Percentiles rank a stretch among this genome's conserved stretches.
Evolutionary conservation across 2,797 vertebrate genomes (phyloP).

Genomic region (Anguilla obscura): DNA sequence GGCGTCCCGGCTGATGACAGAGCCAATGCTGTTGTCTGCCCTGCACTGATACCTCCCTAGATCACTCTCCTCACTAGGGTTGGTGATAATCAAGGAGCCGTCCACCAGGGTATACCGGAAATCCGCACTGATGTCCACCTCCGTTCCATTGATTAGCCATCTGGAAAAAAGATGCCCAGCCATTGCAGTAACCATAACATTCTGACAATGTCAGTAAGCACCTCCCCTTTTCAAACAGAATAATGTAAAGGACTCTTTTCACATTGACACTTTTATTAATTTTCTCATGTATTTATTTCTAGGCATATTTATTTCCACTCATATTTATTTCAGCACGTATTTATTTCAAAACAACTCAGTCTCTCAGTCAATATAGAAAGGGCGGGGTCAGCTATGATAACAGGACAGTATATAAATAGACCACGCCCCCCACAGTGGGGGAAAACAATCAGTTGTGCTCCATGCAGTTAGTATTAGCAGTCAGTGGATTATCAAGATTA

Average conservation of each 20-base stretch:
- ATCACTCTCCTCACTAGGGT: slow-evolving; percentile 81
- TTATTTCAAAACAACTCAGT: too few species aligned
- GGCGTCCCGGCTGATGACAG: slow-evolving; percentile 84
- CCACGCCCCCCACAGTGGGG: too few species aligned
- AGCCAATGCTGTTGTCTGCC: slow-evolving; percentile 82
- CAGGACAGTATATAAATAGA: too few species aligned
- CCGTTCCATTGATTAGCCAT: slow-evolving; percentile 89
- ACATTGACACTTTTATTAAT: not conserved
- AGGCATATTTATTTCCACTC: too few species aligned
- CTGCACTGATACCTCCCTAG: slow-evolving; percentile 89
- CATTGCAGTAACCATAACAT: not conserved
- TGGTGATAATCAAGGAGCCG: slow-evolving; percentile 86
- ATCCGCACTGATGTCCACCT: slow-evolving; percentile 78
- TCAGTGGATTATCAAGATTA: too few species aligned
- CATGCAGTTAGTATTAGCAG: too few species aligned
- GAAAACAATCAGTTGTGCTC: too few species aligned
- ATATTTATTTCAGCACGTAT: too few species aligned
- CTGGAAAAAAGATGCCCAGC: slow-evolving; percentile 61
- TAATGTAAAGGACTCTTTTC: not conserved
- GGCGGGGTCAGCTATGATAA: too few species aligned
- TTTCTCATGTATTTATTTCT: too few species aligned
- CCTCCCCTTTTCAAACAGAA: not conserved
- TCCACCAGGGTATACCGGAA: slow-evolving; percentile 85
- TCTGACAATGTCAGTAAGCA: not conserved
- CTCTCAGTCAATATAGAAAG: too few species aligned